Evolutionary conservation across 1,140 invertebrate species (phyloP), one percentile per base, ranked within the genome.

Genomic region (Sinella curviseta): DNA sequence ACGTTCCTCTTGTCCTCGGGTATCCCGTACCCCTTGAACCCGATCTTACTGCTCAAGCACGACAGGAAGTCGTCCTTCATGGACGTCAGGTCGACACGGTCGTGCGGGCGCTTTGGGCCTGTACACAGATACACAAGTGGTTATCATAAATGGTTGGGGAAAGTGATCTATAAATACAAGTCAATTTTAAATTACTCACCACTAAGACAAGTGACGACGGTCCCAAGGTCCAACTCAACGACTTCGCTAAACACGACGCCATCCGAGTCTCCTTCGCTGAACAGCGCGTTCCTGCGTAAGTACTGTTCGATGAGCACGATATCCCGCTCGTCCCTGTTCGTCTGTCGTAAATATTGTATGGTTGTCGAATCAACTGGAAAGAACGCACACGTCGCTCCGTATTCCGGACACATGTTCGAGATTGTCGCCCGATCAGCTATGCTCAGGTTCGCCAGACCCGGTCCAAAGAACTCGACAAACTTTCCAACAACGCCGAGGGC

Each of bases 371-470:
- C 98, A 0, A 98, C 94, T 1, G 98, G 95, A 88, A 99, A 99
- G 86, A 94, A 98, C 0, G 94, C 97, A 81, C 97, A 92, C 0
- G 97, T 99, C 12, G 97, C 97, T 30, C 98, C 94, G 87, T 98
- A 99, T 88, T 99, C 97, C 0, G 97, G 97, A 86, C 95, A 98
- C 97, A 99, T 99, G 88, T 99, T 99, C 39, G 92, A 96, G 86
- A 95, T 97, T 39, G 91, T 98, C 79, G 93, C 97, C 80, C 98
- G 87, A 88, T 99, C 98, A 1, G 97, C 97, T 75, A 99, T 96
- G 67, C 95, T 97, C 0, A 99, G 87, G 78, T 93, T 91, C 0
- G 91, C 86, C 14, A 99, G 95, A 8, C 97, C 97, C 0, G 95
- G 92, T 0, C 98, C 98, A 86, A 95, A 99, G 88, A 99, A 99